Evolutionary conservation across 2,113 vertebrate genomes (phyloP), one percentile per base, ranked within the genome.

Genomic region (Mastomys coucha): DNA sequence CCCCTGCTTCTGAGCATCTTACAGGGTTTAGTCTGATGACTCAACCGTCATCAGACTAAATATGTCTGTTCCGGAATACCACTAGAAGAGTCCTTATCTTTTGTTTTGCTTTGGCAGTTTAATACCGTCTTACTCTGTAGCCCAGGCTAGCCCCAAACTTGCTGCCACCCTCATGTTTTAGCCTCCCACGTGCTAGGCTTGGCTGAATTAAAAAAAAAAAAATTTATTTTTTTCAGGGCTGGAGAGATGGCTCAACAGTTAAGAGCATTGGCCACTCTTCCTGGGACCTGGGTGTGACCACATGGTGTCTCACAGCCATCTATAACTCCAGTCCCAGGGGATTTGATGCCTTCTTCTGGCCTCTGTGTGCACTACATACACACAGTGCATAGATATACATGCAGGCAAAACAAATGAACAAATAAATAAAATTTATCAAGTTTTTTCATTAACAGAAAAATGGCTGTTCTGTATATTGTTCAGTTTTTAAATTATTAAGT

Each of bases 61-160:
- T 81, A 88, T 81, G 22, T 70, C 36, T 88, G 26, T 20, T 91
- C 73, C 75, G 91, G 73, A 94, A 60, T 78, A 88, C 53, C n/a
- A 76, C 80, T 60, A 73, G 72, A 91, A 89, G 51, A 53, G 26
- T 49, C 78, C 36, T 76, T 58, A 88, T 28, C 28, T 51, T 65
- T 65, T 42, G 33, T 26, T 77, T 12, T 10, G 73, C 42, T 69
- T 86, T 69, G 28, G 60, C 67, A 26, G n/a, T 33, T 86, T 88
- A 67, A 88, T 45, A 70, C 12, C n/a, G 65, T 31, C 36, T 56
- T 11, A 58, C 86, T 28, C 33, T 26, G 67, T 72, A 88, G 86
- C 16, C 67, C 33, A 88, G 49, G 67, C 70, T 89, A n/a, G 26
- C 49, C 69, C 58, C 22, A 20, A 39, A 17, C 36, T 89, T 58